These are phyloP conservation scores for Venusia cambrica DNA, from an alignment of 2,888 invertebrate species.

Conservation along the genomic window DNA sequence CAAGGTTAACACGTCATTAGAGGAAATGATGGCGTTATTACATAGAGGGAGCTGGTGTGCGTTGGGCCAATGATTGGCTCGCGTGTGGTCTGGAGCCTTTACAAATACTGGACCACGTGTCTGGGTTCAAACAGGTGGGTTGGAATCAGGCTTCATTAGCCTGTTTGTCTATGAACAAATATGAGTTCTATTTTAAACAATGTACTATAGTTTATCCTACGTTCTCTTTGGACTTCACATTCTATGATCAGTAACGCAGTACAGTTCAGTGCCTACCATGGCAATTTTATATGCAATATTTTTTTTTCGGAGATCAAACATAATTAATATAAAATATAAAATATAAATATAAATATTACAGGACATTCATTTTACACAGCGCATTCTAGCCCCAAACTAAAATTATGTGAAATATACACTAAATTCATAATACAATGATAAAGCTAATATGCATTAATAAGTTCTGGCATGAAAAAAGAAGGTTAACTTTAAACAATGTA, in stretches of 20 bases:
- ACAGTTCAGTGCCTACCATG: too few species aligned
- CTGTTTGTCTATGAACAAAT: slow-evolving; percentile 28
- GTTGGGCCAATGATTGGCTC: slow-evolving; percentile 67
- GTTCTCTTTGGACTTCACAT: slow-evolving; percentile 12
- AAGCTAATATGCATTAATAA: too few species aligned
- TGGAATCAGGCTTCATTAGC: slow-evolving; percentile 30
- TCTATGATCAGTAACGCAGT: too few species aligned
- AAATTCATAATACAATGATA: too few species aligned
- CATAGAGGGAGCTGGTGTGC: slow-evolving; percentile 56
- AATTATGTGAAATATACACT: too few species aligned
- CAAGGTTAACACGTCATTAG: slow-evolving; percentile 81
- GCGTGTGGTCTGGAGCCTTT: slow-evolving; percentile 73
- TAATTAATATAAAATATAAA: too few species aligned
- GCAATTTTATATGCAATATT: too few species aligned
- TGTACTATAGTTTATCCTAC: slow-evolving; percentile 4
- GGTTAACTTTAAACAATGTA: too few species aligned
- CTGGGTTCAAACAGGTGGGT: slow-evolving; percentile 35
- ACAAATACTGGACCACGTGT: slow-evolving; percentile 66
- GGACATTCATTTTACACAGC: too few species aligned
- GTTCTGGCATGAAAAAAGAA: too few species aligned
- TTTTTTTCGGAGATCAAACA: too few species aligned
- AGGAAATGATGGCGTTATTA: slow-evolving; percentile 80
- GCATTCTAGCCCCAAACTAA: background rate
- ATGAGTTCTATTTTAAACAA: slow-evolving; percentile 20
- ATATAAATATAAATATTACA: too few species aligned